phyloP scores from a whole-genome alignment of 2,888 invertebrate genomes.

The Amphipyra berbera region DNA sequence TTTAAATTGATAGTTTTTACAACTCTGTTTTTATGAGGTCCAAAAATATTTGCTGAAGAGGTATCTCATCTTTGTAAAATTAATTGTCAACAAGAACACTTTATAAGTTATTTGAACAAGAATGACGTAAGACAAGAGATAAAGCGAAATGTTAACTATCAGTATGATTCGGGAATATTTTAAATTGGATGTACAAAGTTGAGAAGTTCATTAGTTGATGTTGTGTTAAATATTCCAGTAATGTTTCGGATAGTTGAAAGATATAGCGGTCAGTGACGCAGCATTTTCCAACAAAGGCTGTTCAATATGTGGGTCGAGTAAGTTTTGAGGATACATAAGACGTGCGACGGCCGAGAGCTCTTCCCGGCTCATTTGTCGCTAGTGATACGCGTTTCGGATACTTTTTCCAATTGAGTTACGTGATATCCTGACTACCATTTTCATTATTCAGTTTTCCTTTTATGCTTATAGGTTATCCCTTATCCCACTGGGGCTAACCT shows the following conservation, averaged over 20 bases:
- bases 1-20: no score
- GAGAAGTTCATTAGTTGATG: slow-evolving; percentile 31
- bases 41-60: no score
- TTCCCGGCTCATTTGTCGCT: slow-evolving; percentile 69
- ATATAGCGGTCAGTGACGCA: slow-evolving; percentile 56
- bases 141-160: no score
- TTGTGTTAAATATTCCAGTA: slow-evolving; percentile 34
- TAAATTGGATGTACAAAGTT: neutral
- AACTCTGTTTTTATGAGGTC: no score
- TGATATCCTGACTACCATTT: slow-evolving; percentile 55
- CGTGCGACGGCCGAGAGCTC: slow-evolving; percentile 55
- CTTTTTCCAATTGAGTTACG: slow-evolving; percentile 59
- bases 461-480: slow-evolving; percentile 19
- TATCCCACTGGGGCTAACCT: slow-evolving; percentile 15
- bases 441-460: slow-evolving; percentile 56
- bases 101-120: no score
- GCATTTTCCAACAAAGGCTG: slow-evolving; percentile 59
- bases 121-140: no score
- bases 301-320: slow-evolving; percentile 67
- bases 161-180: neutral
- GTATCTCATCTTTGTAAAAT: no score
- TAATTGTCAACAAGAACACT: no score
- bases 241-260: slow-evolving; percentile 31
- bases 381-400: slow-evolving; percentile 65
- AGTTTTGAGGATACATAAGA: slow-evolving; percentile 67